Conservation (phyloP, 2,113 vertebrate species). For the Cairina moschata region DNA sequence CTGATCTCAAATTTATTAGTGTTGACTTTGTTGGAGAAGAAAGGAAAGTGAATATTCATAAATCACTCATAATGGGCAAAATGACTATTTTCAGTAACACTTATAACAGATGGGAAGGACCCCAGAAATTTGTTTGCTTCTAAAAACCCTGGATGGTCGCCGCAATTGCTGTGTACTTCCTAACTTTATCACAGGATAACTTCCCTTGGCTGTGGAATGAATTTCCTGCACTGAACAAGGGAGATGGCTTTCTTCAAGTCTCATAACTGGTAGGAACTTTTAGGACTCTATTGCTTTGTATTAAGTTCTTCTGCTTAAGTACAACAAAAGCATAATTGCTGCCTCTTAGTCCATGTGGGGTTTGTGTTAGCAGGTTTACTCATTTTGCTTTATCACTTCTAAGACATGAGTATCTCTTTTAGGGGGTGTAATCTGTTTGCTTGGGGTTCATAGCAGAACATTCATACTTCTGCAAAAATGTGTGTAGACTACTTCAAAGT, state of each 20-base stretch:
- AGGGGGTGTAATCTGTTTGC: neutral
- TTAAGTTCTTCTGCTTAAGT: neutral
- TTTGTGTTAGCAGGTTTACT: neutral
- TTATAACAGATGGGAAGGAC: neutral
- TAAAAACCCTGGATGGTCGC: neutral
- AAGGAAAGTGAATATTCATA: neutral
- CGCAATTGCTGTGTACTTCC: neutral
- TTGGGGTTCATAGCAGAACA: neutral
- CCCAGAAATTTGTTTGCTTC: neutral
- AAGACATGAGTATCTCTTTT: neutral
- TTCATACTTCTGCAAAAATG: slow-evolving; percentile 20
- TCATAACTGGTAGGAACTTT: neutral
- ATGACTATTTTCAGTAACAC: neutral
- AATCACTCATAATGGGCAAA: neutral
- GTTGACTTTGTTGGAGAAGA: neutral
- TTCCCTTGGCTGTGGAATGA: neutral
- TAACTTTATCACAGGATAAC: neutral
- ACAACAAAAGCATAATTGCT: neutral
- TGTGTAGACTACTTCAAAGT: neutral
- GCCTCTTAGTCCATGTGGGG: neutral
- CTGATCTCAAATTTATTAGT: neutral
- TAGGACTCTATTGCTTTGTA: neutral
- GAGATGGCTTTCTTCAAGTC: neutral
- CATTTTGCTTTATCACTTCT: neutral
- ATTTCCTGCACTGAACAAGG: neutral